Evolutionary conservation across 2,888 invertebrate genomes (phyloP).

Genomic region (Drosophila bunnanda): DNA sequence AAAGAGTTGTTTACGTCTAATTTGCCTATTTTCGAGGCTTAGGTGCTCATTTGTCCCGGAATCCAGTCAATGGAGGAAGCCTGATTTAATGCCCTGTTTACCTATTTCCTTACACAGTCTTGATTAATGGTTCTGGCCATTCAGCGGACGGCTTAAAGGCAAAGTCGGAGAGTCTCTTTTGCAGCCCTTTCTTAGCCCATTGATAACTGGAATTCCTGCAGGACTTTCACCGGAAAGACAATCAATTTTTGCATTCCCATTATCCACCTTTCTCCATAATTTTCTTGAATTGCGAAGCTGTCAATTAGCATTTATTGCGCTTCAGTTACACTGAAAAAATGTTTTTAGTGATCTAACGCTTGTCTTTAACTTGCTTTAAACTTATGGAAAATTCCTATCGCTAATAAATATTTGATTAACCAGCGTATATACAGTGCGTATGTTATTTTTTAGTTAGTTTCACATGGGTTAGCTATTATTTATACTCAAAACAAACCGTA

Average conservation of each 20-base stretch:
- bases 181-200: constrained; percentile 8
- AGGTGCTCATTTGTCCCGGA: constrained; percentile 64
- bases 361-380: background rate
- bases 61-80: constrained; percentile 35
- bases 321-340: background rate
- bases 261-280: constrained; percentile 15
- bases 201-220: constrained; percentile 11
- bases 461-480: background rate
- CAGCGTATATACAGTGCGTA: background rate
- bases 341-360: too few species aligned
- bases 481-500: background rate
- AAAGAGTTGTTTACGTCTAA: constrained; percentile 65
- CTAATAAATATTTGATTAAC: background rate
- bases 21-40: constrained; percentile 67
- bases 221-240: constrained; percentile 29
- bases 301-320: constrained; percentile 34
- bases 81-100: constrained; percentile 61
- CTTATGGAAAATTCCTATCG: background rate
- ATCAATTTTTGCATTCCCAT: constrained; percentile 41
- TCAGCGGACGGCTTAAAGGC: constrained; percentile 14
- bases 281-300: constrained; percentile 50
- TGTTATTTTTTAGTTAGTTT: background rate
- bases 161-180: constrained; percentile 12
- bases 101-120: constrained; percentile 37
- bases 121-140: constrained; percentile 62